Base-by-base conservation (phyloP, 2,888 invertebrate species). In the Chrysodeixis includens region DNA sequence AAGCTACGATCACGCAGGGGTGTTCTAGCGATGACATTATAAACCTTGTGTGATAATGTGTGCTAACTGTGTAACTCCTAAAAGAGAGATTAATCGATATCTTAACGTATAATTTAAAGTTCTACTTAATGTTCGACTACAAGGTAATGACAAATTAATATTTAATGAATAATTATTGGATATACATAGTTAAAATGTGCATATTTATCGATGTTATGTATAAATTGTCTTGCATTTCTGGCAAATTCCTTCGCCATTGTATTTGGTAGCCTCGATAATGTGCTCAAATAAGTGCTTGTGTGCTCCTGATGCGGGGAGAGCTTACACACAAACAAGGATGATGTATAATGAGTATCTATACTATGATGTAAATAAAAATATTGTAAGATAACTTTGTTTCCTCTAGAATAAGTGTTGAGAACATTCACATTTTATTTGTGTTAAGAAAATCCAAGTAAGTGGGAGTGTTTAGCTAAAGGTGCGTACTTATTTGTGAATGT, bases 341-440 rank as follows among this genome's bases (percentile, higher is more conserved):
- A 66, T 55, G 71, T 74, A 71, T 69, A 69, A 57, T 68, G 66
- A 75, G 73, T 79, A 26, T 1, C 64, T 72, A 79, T 79, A 76
- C 76, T 84, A 78, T 74, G 66, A 75, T 91, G 91, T 91, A 89
- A 87, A 90, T 90, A 91, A 83, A 69, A 66, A 63, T 78, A 26
- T 26, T 26, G 59, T 61, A 89, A 87, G 76, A 84, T 88, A 86
- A 82, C 76, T 82, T 83, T 86, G 85, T 88, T 89, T 90, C 85
- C 81, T 82, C 76, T 71, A 76, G 74, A 75, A 68, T 92, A 92
- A 92, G 92, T 90, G 92, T 92, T 92, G 88, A 90, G 73, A 86
- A 67, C 74, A 91, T 80, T 91, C 86, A 92, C 90, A 91, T 91
- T 92, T 88, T 92, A 92, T 88, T 91, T 92, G 87, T 89, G 91